A percentile compares a stretch with the other conserved stretches of the same genome.
phyloP scores from a whole-genome alignment of 92 coral and sea anemone species.

The Epizoanthus illoricatus region DNA sequence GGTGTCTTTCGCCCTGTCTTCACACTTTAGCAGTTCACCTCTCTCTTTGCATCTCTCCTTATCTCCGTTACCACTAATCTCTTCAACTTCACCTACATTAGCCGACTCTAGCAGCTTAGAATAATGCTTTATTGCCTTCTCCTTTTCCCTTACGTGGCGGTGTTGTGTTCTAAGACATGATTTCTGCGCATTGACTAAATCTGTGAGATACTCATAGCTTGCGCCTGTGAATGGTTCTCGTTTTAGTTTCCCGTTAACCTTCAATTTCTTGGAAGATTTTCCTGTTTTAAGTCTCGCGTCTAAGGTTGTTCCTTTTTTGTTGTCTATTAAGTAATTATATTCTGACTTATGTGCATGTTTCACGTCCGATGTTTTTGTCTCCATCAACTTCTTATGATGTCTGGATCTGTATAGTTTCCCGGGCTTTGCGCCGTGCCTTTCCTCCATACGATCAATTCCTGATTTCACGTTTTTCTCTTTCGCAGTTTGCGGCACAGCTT shows the following conservation, averaged over 20 bases:
- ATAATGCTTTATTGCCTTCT: conserved; percentile 42
- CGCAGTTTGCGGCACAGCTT: background rate
- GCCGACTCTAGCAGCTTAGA: conserved; percentile 22
- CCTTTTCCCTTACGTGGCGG: conserved; percentile 45
- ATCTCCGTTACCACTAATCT: background rate
- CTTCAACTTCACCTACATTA: background rate
- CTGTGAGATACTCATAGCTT: conserved; percentile 26
- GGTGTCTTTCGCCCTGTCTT: conserved; percentile 56
- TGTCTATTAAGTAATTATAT: background rate
- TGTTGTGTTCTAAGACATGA: conserved; percentile 51
- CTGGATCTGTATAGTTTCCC: background rate
- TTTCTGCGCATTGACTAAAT: conserved; percentile 44
- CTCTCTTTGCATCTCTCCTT: background rate
- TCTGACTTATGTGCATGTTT: background rate
- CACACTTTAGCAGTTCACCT: background rate
- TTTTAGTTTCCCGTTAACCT: background rate
- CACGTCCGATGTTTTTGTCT: too few species aligned
- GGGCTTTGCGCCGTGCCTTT: background rate
- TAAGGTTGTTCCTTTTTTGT: background rate
- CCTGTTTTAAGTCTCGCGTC: background rate
- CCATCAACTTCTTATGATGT: too few species aligned
- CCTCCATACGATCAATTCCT: background rate
- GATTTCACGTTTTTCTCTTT: background rate
- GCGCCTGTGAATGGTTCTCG: background rate
- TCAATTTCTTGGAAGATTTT: background rate